These are phyloP conservation scores for Dendrocincla fuliginosa DNA, from an alignment of 2,797 vertebrate species.

Conservation along the genomic window DNA sequence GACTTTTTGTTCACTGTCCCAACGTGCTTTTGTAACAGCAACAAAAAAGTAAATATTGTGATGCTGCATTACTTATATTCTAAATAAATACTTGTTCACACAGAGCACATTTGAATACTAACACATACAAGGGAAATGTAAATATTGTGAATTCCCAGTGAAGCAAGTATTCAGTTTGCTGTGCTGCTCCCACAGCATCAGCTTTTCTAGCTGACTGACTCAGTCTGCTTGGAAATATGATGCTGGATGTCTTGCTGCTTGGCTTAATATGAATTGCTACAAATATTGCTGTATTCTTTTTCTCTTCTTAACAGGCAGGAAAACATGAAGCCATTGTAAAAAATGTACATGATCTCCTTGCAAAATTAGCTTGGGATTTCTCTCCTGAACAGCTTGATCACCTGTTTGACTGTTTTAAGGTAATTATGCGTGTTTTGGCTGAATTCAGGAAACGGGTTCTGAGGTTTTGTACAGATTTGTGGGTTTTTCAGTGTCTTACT, in stretches of 20 bases:
- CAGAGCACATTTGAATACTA: background rate
- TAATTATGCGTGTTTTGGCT: constrained; percentile 61
- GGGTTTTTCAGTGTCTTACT: background rate
- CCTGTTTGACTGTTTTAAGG: constrained; percentile 99
- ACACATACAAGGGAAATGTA: background rate
- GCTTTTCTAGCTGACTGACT: background rate
- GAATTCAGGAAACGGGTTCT: background rate
- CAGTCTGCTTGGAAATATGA: background rate
- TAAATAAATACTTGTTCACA: background rate
- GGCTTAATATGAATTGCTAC: background rate
- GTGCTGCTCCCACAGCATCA: background rate
- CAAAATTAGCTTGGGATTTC: constrained; percentile 99
- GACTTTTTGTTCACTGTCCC: background rate
- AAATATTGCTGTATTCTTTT: background rate
- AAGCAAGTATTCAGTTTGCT: background rate
- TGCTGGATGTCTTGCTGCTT: background rate
- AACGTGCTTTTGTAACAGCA: background rate
- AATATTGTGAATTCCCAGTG: background rate
- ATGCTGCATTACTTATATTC: background rate
- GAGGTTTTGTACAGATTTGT: background rate
- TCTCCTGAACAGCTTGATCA: constrained; percentile 99
- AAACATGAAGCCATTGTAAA: constrained; percentile 99
- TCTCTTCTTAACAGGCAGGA: constrained; percentile 84
- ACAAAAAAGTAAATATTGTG: background rate
- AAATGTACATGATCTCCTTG: constrained; percentile 97